Evolutionary conservation across 2,113 vertebrate genomes (phyloP).

Genomic region (Aphyosemion australe): DNA sequence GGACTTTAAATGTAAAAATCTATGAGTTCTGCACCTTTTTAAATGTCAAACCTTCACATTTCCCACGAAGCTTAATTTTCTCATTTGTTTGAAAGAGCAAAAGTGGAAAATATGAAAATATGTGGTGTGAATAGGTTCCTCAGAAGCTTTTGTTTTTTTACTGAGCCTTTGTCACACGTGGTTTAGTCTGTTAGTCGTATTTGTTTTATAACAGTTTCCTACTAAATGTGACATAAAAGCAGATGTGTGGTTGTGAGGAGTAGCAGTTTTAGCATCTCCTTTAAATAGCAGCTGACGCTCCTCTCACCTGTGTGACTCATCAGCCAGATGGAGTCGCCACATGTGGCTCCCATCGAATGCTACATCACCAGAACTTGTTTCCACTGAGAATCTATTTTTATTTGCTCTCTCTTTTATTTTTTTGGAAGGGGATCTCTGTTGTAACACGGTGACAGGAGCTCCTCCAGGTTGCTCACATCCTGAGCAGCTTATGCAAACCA

Average conservation of each 20-base stretch:
- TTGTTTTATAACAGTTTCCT: too few relatives aligned
- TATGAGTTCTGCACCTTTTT: slow-evolving; percentile 1
- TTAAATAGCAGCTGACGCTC: slow-evolving; percentile 27
- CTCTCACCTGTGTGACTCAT: slow-evolving; percentile 50
- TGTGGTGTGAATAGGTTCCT: background rate
- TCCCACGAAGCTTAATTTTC: background rate
- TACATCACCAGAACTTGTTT: slow-evolving; percentile 4
- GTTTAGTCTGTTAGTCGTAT: too few relatives aligned
- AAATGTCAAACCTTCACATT: slow-evolving; percentile 33
- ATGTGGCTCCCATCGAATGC: slow-evolving; percentile 5
- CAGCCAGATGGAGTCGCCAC: background rate
- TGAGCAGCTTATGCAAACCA: slow-evolving; percentile 21
- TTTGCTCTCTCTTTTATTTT: background rate
- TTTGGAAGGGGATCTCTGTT: background rate
- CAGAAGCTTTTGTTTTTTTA: background rate
- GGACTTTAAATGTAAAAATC: slow-evolving; percentile 27
- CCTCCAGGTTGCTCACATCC: slow-evolving; percentile 25
- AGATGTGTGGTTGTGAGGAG: slow-evolving; percentile 1
- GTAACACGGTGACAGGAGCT: slow-evolving; percentile 23
- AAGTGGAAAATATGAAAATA: slow-evolving; percentile 2
- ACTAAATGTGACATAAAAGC: background rate
- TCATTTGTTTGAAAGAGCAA: background rate
- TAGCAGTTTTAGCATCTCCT: slow-evolving; percentile 16
- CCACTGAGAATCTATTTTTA: slow-evolving; percentile 2
- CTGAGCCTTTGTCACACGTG: too few relatives aligned